Conservation (phyloP, 2,888 invertebrate species). For the Monochamus alternatus region DNA sequence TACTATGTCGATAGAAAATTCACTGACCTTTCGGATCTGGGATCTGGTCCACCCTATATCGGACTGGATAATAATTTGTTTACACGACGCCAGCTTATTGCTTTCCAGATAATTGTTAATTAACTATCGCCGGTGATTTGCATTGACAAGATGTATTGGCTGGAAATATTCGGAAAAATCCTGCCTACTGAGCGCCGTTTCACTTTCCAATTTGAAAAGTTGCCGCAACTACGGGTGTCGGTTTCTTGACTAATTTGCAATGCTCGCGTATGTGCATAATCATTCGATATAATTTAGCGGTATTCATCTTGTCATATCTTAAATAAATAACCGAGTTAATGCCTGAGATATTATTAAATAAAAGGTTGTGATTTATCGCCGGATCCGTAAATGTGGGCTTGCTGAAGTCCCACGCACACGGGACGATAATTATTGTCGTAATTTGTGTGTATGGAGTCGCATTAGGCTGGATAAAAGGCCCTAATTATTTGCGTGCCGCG, state of each 20-base stretch:
- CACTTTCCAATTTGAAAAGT: slow-evolving; percentile 52
- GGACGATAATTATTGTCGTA: slow-evolving; percentile 19
- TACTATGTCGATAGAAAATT: too few species aligned
- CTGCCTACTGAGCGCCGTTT: slow-evolving; percentile 44
- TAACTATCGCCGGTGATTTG: slow-evolving; percentile 44
- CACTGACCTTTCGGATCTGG: not conserved
- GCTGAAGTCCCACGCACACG: slow-evolving; percentile 26
- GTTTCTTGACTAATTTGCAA: slow-evolving; percentile 38
- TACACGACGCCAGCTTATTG: slow-evolving; percentile 26
- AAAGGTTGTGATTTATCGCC: slow-evolving; percentile 31
- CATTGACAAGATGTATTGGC: slow-evolving; percentile 50
- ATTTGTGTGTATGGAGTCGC: slow-evolving; percentile 29
- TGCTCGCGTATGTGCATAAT: slow-evolving; percentile 39
- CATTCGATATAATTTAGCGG: slow-evolving; percentile 44
- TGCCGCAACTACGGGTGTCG: slow-evolving; percentile 36
- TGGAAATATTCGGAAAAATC: slow-evolving; percentile 43
- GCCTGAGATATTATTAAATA: slow-evolving; percentile 31
- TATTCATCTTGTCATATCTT: slow-evolving; percentile 39
- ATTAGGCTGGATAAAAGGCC: slow-evolving; percentile 25
- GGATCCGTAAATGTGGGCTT: slow-evolving; percentile 27
- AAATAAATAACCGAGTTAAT: slow-evolving; percentile 37
- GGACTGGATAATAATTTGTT: slow-evolving; percentile 28
- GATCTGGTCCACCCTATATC: not conserved
- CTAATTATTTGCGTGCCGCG: slow-evolving; percentile 29
- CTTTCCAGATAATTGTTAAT: slow-evolving; percentile 44